Evolutionary conservation across 2,113 vertebrate genomes (phyloP).

Genomic region (Centropristis striata): DNA sequence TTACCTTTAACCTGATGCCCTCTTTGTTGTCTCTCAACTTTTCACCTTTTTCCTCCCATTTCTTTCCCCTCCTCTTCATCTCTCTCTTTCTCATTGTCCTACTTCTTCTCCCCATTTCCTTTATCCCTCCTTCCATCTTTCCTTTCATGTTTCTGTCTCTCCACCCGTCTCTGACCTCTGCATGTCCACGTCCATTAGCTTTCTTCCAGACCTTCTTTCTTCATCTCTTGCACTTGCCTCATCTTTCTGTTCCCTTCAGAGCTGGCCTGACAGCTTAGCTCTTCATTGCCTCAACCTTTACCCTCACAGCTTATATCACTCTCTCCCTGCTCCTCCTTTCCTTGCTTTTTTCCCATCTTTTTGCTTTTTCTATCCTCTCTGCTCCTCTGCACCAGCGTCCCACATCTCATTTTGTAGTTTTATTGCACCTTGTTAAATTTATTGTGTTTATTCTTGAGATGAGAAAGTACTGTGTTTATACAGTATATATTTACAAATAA

Average conservation of each 20-base stretch:
- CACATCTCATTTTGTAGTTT: neutral
- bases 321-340: neutral
- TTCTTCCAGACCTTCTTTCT: conserved; percentile 10
- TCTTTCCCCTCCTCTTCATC: neutral
- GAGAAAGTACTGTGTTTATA: neutral
- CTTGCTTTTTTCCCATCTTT: neutral
- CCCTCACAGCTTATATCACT: neutral
- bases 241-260: conserved; percentile 26
- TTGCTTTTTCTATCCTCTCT: neutral
- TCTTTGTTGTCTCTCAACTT: neutral
- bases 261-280: conserved; percentile 26
- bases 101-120: neutral
- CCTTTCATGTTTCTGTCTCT: neutral
- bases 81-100: neutral
- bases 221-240: conserved; percentile 20
- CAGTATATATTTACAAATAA: neutral
- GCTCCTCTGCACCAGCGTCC: neutral
- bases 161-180: conserved; percentile 13
- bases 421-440: neutral
- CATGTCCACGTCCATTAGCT: conserved; percentile 31
- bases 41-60: neutral
- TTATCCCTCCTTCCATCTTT: neutral
- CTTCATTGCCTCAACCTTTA: conserved; percentile 9
- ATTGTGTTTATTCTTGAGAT: neutral
- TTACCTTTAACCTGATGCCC: neutral